phyloP scores from a whole-genome alignment of 2,888 invertebrate species.

The Eueremaeus valkanovi region DNA sequence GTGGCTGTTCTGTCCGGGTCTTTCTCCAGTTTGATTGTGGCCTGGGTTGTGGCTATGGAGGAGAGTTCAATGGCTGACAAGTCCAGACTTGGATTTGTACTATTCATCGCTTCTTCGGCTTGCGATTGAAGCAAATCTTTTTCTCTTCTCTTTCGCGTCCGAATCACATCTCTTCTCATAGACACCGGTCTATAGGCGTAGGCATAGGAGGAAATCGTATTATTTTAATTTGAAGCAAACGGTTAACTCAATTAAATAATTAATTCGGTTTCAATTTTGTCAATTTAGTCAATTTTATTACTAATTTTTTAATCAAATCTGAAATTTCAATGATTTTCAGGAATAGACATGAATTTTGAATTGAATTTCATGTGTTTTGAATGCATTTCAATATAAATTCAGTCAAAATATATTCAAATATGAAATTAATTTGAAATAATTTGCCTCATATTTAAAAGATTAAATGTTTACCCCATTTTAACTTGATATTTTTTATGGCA shows the following conservation, averaged over 20 bases:
- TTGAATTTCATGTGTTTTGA: no score
- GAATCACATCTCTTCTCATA: constrained; percentile 37
- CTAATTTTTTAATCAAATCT: no score
- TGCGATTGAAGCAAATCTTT: constrained; percentile 1
- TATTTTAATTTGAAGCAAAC: background rate
- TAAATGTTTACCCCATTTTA: no score
- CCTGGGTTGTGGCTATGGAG: background rate
- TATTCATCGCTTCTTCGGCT: background rate
- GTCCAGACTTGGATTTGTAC: background rate
- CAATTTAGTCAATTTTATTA: no score
- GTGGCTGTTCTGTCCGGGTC: background rate
- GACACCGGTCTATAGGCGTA: constrained; percentile 31
- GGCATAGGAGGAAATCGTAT: background rate
- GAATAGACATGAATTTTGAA: no score
- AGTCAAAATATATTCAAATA: no score
- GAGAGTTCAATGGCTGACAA: constrained; percentile 13
- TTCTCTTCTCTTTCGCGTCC: constrained; percentile 34
- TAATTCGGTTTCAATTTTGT: background rate
- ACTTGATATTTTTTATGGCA: no score
- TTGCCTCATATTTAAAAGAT: no score
- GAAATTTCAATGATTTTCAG: no score
- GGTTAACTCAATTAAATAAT: background rate
- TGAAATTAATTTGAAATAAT: no score
- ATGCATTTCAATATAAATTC: no score
- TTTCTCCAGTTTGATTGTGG: constrained; percentile 6